These are phyloP conservation scores for Xestia xanthographa DNA, from an alignment of 2,888 invertebrate genomes.

Conservation along the genomic window DNA sequence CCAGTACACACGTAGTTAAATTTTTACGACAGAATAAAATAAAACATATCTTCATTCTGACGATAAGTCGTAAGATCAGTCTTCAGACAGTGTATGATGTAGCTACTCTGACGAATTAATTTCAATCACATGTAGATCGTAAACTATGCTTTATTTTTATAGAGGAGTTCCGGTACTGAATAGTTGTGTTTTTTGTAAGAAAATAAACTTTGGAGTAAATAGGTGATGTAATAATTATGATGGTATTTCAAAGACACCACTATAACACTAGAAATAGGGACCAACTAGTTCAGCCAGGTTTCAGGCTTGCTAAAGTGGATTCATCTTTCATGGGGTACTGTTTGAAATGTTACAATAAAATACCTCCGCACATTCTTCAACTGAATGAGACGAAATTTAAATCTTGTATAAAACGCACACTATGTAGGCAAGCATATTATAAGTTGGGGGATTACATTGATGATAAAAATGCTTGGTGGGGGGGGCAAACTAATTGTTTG, in stretches of 20 bases:
- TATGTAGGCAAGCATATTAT: too few species aligned
- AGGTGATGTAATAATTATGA: constrained; percentile 38
- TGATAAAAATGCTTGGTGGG: too few species aligned
- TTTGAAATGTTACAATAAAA: too few species aligned
- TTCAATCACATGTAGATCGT: constrained; percentile 35
- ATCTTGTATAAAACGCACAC: too few species aligned
- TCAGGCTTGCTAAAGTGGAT: too few species aligned
- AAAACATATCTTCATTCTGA: constrained; percentile 69
- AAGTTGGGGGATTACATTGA: too few species aligned
- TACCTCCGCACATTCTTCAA: too few species aligned
- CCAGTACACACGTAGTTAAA: constrained; percentile 70
- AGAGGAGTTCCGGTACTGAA: constrained; percentile 47
- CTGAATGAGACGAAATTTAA: too few species aligned
- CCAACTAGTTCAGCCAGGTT: too few species aligned
- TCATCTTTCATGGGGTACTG: too few species aligned
- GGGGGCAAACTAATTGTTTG: too few species aligned
- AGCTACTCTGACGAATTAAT: constrained; percentile 47
- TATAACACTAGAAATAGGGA: too few species aligned
- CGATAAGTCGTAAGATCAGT: constrained; percentile 46
- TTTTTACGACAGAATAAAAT: constrained; percentile 78
- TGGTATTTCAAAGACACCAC: neutral
- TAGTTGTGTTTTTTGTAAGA: constrained; percentile 1
- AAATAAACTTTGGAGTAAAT: constrained; percentile 4
- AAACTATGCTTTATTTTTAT: constrained; percentile 48
- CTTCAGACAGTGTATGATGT: constrained; percentile 38